These are phyloP conservation scores for Meandrina meandrites DNA, from an alignment of 92 coral and sea anemone genomes.

Conservation along the genomic window DNA sequence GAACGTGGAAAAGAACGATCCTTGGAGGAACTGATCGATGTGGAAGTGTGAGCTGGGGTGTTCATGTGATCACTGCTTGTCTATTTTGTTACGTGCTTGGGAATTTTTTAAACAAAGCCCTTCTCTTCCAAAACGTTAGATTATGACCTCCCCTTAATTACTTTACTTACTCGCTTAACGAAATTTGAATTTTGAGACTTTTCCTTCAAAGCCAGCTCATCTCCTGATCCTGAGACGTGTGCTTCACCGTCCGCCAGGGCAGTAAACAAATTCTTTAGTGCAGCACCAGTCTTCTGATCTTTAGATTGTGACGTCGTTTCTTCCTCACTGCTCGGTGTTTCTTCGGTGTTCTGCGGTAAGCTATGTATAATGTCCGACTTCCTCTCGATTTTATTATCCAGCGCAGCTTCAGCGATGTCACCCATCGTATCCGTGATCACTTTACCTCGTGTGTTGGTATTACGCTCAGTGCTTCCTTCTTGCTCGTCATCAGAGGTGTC, in stretches of 20 bases:
- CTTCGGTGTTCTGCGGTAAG: slow-evolving; percentile 57
- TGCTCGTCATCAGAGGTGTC: slow-evolving; percentile 42
- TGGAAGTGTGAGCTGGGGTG: not conserved
- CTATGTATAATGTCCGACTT: slow-evolving; percentile 81
- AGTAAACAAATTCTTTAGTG: slow-evolving; percentile 77
- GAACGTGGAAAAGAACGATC: no score
- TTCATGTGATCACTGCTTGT: not conserved
- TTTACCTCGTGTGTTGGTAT: slow-evolving; percentile 47
- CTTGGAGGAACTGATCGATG: no score
- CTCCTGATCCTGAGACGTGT: slow-evolving; percentile 47
- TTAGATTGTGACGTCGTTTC: slow-evolving; percentile 7
- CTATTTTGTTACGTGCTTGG: not conserved
- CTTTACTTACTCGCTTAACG: slow-evolving; percentile 17
- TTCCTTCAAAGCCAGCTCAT: slow-evolving; percentile 7
- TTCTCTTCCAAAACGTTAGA: not conserved
- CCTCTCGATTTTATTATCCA: slow-evolving; percentile 61
- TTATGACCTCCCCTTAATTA: not conserved
- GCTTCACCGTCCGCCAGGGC: slow-evolving; percentile 64
- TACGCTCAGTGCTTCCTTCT: slow-evolving; percentile 39
- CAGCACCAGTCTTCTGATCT: slow-evolving; percentile 32
- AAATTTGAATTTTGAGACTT: slow-evolving; percentile 5
- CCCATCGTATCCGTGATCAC: slow-evolving; percentile 69
- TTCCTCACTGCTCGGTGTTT: slow-evolving; percentile 22
- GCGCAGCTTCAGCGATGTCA: slow-evolving; percentile 76
- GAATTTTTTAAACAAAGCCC: no score